phyloP scores from a whole-genome alignment of 2,797 vertebrate genomes.

The Buceros bicornis region DNA sequence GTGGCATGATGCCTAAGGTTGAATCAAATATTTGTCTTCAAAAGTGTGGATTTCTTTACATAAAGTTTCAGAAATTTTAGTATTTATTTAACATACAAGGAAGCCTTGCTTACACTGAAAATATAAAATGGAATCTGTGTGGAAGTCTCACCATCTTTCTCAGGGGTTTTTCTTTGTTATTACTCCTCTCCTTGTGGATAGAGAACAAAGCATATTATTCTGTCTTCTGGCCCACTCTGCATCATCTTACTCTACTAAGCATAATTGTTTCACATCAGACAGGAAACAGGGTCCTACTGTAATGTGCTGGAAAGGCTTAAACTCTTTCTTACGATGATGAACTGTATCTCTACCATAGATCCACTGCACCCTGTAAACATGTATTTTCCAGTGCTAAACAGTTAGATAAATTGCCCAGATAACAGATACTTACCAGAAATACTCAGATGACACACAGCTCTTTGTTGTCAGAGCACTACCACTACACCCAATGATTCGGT shows the following conservation, averaged over 20 bases:
- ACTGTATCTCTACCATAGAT: not conserved
- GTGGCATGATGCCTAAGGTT: not conserved
- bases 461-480: not conserved
- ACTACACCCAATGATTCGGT: not conserved
- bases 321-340: not conserved
- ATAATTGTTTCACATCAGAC: not conserved
- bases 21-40: not conserved
- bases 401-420: not conserved
- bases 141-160: not conserved
- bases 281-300: not conserved
- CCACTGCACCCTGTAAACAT: not conserved
- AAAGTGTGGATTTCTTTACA: not conserved
- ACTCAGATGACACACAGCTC: not conserved
- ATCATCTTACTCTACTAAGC: not conserved
- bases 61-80: not conserved
- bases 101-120: not conserved
- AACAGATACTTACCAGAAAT: not conserved
- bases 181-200: not conserved
- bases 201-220: not conserved
- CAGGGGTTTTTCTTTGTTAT: not conserved
- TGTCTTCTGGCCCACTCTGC: not conserved
- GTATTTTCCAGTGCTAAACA: not conserved
- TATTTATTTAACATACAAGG: not conserved
- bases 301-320: not conserved
- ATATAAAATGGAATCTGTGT: not conserved